Base-by-base conservation (phyloP, 2,888 invertebrate species). In the Brassicogethes aeneus region DNA sequence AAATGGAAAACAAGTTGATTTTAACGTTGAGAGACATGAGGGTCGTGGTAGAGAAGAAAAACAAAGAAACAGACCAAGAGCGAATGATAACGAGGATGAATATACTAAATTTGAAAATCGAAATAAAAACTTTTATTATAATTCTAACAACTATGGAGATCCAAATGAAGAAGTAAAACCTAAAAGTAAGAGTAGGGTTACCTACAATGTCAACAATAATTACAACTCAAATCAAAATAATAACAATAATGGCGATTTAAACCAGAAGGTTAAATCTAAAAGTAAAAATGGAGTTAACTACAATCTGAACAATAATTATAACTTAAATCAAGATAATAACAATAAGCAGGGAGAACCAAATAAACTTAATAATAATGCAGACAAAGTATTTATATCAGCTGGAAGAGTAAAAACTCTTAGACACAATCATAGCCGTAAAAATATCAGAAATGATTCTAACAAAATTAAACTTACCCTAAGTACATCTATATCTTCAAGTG, bases 1-100 rank as follows among this genome's bases (percentile, higher is more conserved):
- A 35, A 53, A 49, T 15, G 54, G 54, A 3, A 43, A 39, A 43
- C 35, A 43, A 14, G 42, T 44, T 31, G 30, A 44, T 17, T 23
- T 43, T n/a, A 15, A 15, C 12, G 32, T 39, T 12, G 12, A 39
- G 14, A 36, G 5, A 36, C 32, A 32, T 12, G 23, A 23, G 23
- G 10, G 5, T 5, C 5, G 10, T 23, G 5, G 10, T 23, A 13
- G 3, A 3, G 32, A 32, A 5, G 3, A 12, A 32, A 32, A 12
- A 12, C 10, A 13, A 12, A 32, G 32, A 32, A 32, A 5, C 12
- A 32, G 23, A 23, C 23, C 23, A 7, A 5, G 5, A 23, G 5
- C 23, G 5, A n/a, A n/a, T n/a, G n/a, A n/a, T n/a, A n/a, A n/a
- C n/a, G n/a, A n/a, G n/a, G n/a, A n/a, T n/a, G n/a, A n/a, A n/a